A percentile compares a stretch with the other conserved stretches of the same genome.
These are phyloP conservation scores for Homarus gammarus DNA, from an alignment of 2,888 invertebrate genomes.

Conservation along the genomic window DNA sequence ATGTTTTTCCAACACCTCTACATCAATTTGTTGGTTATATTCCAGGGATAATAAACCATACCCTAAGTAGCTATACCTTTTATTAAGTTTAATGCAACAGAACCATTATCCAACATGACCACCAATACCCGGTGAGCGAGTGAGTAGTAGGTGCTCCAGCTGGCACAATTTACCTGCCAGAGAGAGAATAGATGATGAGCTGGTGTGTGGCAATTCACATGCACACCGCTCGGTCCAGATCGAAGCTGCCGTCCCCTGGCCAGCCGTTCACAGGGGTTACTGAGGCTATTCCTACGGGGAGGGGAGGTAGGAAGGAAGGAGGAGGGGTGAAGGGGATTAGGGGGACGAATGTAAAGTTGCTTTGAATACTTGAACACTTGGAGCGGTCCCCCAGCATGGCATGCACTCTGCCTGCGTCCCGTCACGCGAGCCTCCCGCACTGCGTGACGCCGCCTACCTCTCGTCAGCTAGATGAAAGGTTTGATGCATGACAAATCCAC, in stretches of 20 bases:
- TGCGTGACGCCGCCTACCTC: not conserved
- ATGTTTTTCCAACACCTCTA: no score
- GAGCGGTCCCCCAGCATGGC: not conserved
- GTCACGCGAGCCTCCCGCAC: constrained; percentile 6
- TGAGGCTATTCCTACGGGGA: not conserved
- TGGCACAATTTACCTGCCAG: not conserved
- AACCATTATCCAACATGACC: not conserved
- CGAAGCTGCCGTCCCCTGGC: not conserved
- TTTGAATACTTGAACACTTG: constrained; percentile 47
- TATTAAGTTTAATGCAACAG: not conserved
- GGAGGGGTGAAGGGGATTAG: not conserved
- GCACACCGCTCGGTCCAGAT: constrained; percentile 16
- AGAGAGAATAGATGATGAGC: constrained; percentile 38
- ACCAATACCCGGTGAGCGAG: not conserved
- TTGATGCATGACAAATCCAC: not conserved
- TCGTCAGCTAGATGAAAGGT: not conserved
- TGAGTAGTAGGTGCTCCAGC: not conserved
- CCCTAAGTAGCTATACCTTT: not conserved
- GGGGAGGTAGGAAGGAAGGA: not conserved
- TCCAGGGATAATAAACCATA: not conserved
- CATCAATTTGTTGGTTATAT: not conserved
- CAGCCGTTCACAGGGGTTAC: not conserved
- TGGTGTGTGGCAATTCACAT: constrained; percentile 40
- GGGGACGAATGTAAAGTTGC: constrained; percentile 13
- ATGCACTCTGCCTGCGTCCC: constrained; percentile 26